Evolutionary conservation across 2,888 invertebrate species (phyloP).

Genomic region (Eilema sororculum): DNA sequence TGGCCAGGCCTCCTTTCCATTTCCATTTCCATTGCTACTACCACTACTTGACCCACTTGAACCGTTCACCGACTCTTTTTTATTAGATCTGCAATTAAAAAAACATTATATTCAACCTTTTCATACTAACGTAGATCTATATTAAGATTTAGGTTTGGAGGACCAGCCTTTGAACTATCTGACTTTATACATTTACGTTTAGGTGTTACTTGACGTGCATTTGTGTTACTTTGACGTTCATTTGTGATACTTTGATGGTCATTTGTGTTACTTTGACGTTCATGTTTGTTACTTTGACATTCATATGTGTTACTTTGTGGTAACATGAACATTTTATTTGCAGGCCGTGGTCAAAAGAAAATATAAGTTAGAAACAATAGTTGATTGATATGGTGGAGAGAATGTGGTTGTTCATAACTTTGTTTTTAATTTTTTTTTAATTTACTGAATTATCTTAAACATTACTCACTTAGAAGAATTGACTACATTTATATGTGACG

Average conservation of each 20-base stretch:
- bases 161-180: no score
- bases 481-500: constrained; percentile 85
- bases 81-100: constrained; percentile 71
- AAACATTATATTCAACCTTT: background rate
- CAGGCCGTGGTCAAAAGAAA: no score
- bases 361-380: background rate
- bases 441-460: background rate
- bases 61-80: constrained; percentile 71
- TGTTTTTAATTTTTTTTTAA: background rate
- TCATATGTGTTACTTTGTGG: no score
- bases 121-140: background rate
- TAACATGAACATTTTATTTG: no score
- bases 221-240: background rate
- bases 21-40: constrained; percentile 77
- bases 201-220: no score
- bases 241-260: no score
- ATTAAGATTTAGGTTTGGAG: background rate
- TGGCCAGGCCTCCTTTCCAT: constrained; percentile 92
- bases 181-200: no score
- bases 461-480: constrained; percentile 84
- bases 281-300: background rate
- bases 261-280: background rate
- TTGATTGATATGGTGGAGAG: background rate
- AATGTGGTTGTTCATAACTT: background rate
- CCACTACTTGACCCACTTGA: constrained; percentile 57